Evolutionary conservation across 2,888 invertebrate species (phyloP), one percentile per base, ranked within the genome.

Genomic region (Eupithecia vulgata): DNA sequence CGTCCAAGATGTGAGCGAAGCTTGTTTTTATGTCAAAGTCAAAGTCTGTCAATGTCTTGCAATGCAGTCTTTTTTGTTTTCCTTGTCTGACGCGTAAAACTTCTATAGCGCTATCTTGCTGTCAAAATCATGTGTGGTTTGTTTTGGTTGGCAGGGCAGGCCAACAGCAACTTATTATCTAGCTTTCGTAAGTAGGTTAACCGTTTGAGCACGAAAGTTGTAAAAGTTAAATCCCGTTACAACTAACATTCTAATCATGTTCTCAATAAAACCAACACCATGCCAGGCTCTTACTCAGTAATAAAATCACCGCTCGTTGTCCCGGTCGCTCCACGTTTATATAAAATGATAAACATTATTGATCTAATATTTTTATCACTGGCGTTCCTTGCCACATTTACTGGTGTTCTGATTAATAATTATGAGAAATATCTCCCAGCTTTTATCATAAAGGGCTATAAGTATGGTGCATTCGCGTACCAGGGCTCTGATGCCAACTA

Each of bases 391-490:
- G 89, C 95, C 6, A 95, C 95, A 0, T 85, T 96, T 68, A 84
- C 96, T 62, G 96, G 97, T 65, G 87, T 95, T 81, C 84, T 97
- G 64, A 94, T 97, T 37, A 96, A 96, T 85, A 91, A 95, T 74
- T 94, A 95, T 74, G 97, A 97, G 85, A 91, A 95, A 67, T 93
- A 95, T 85, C 83, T 98, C 65, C 97, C 98, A 3, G 89, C 90
- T 1, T 94, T 95, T 78, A 90, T 98, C 7, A 95, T 94, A 37
- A 96, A 96, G 86, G 92, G 95, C 0, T 96, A 96, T 86, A 95
- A 96, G 35, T 97, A 97, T 89, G 98, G 98, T 17, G 97, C 97
- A 88, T 96, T 96, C 82, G 95, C 95, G 0, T 95, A 95, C 78
- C 95, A 95, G 81, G 95, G 95, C 1, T 85, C 91, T 25, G 92